These are phyloP conservation scores for Phoxinus phoxinus DNA, from an alignment of 2,113 vertebrate genomes.

Conservation along the genomic window DNA sequence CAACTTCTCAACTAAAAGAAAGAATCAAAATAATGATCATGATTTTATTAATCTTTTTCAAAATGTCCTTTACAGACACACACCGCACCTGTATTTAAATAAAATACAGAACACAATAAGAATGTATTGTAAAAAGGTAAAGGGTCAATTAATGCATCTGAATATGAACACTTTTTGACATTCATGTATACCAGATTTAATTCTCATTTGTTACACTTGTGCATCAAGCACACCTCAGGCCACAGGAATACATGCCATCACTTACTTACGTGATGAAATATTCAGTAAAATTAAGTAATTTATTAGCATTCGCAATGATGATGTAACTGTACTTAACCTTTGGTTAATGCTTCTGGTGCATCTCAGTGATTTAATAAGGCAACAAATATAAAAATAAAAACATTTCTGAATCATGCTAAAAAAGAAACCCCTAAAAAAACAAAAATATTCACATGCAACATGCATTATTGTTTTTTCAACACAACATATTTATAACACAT, in stretches of 20 bases:
- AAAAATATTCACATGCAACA: constrained; percentile 52
- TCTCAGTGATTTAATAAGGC: constrained; percentile 46
- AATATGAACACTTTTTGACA: constrained; percentile 22
- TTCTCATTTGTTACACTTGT: not conserved
- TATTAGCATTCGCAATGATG: constrained; percentile 22
- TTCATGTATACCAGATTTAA: constrained; percentile 6
- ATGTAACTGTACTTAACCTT: constrained; percentile 43
- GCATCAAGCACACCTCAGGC: constrained; percentile 14
- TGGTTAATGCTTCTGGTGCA: constrained; percentile 53
- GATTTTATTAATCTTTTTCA: constrained; percentile 5
- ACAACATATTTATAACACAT: constrained; percentile 17
- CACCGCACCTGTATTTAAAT: constrained; percentile 30
- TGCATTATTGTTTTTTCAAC: constrained; percentile 29
- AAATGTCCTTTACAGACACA: constrained; percentile 29
- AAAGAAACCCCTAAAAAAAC: not conserved
- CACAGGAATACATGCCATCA: not conserved
- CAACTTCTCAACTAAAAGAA: not conserved
- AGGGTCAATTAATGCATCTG: constrained; percentile 20
- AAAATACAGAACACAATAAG: constrained; percentile 37
- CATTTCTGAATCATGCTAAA: constrained; percentile 44
- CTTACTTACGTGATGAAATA: not conserved
- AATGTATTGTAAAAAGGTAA: constrained; percentile 29
- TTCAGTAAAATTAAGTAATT: not conserved
- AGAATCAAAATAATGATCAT: not conserved
- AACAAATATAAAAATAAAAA: constrained; percentile 16